phyloP scores from a whole-genome alignment of 1,140 invertebrate genomes.

The Cheumatopsyche charites region DNA sequence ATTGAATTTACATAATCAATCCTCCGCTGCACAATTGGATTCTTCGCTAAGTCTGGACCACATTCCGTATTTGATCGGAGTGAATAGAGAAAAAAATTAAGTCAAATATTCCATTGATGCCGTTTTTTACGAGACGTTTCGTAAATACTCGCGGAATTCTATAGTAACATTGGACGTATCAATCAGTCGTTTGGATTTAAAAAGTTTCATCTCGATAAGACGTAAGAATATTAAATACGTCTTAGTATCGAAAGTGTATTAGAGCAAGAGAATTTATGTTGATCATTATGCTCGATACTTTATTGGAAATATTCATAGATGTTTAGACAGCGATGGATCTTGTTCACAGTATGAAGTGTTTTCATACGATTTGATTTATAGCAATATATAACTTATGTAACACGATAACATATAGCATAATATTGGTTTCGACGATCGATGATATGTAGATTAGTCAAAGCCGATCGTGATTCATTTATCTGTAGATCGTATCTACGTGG shows the following conservation, averaged over 20 bases:
- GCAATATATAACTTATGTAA: slow-evolving; percentile 15
- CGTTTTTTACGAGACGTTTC: slow-evolving; percentile 34
- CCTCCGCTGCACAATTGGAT: slow-evolving; percentile 23
- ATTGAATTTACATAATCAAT: slow-evolving; percentile 35
- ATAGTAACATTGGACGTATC: slow-evolving; percentile 39
- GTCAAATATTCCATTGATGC: slow-evolving; percentile 38
- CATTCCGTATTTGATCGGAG: slow-evolving; percentile 33
- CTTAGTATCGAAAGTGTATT: background rate
- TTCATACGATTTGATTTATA: slow-evolving; percentile 28
- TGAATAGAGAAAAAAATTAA: slow-evolving; percentile 31
- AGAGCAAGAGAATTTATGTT: background rate
- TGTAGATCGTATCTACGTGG: slow-evolving; percentile 20
- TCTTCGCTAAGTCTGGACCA: slow-evolving; percentile 18
- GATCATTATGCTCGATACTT: slow-evolving; percentile 12
- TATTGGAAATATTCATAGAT: slow-evolving; percentile 12
- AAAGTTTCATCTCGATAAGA: slow-evolving; percentile 11
- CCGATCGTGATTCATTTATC: slow-evolving; percentile 21
- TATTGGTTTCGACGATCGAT: slow-evolving; percentile 18
- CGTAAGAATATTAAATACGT: background rate
- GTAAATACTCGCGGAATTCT: slow-evolving; percentile 38
- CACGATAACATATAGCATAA: slow-evolving; percentile 12
- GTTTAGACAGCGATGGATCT: slow-evolving; percentile 28
- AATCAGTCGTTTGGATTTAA: slow-evolving; percentile 36
- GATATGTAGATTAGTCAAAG: slow-evolving; percentile 22
- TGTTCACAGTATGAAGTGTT: slow-evolving; percentile 27